Evolutionary conservation across 2,888 invertebrate species (phyloP), one percentile per base, ranked within the genome.

Genomic region (Omphaloscelis lunosa): DNA sequence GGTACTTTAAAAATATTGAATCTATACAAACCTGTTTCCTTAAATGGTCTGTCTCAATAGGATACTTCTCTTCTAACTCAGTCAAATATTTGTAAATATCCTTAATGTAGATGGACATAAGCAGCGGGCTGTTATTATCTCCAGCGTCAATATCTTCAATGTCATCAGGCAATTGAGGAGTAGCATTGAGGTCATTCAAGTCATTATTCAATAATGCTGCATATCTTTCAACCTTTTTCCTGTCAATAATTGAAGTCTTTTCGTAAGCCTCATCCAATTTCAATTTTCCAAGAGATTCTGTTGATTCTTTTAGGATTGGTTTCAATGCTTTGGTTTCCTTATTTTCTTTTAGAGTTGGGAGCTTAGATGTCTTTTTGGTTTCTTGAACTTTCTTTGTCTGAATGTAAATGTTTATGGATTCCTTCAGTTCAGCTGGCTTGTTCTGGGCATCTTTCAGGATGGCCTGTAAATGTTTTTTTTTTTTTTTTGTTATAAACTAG

Each of bases 11-110:
- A 34, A 34, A 15, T 7, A 75, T n/a, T 45, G 1, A 20, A 48
- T 39, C 3, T 45, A 56, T 20, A 80, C 77, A 61, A 65, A 96
- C 95, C 94, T 98, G 98, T 56, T 97, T 97, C 65, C 96, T 97
- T 86, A 99, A 96, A 93, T 98, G 98, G 89, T 98, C 97, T 29
- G 95, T 92, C 59, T 95, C 94, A 77, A 99, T 97, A 6, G 97
- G 96, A 93, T 97, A 98, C 86, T 97, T 97, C 29, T 93, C 92
- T 97, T 99, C 99, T 80, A 99, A 93, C 69, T 97, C 95, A 84
- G 97, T 97, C 91, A 99, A 97, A 95, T 99, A 99, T 29, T 96
- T 95, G 92, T 99, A 99, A 91, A 99, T 99, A 89, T 99, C 99
- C 85, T 98, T 98, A 53, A 98, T 98, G 93, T 99, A 99, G 87